Evolutionary conservation across 2,888 invertebrate genomes (phyloP).

Genomic region (Anthophora plumipes): DNA sequence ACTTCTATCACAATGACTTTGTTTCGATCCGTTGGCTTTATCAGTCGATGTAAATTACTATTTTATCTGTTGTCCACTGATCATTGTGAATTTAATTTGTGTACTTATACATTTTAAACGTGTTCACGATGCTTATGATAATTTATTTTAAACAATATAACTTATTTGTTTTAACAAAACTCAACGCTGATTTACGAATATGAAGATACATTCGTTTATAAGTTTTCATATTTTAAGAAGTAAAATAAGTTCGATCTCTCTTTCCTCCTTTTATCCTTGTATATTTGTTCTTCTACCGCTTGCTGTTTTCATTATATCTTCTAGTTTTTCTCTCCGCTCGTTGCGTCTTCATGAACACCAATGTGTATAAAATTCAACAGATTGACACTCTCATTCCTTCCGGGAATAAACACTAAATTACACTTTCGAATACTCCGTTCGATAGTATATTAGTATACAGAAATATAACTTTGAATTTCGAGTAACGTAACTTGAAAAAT

Average conservation of each 20-base stretch:
- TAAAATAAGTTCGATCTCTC: slow-evolving; percentile 26
- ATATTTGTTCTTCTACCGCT: slow-evolving; percentile 29
- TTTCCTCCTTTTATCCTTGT: slow-evolving; percentile 15
- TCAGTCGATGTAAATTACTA: background rate
- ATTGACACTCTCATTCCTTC: slow-evolving; percentile 23
- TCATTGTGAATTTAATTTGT: slow-evolving; percentile 6
- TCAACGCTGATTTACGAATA: slow-evolving; percentile 18
- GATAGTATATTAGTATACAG: background rate
- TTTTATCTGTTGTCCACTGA: background rate
- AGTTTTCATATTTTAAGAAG: background rate
- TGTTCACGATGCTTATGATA: too few species aligned
- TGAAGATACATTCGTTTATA: background rate
- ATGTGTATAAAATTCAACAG: slow-evolving; percentile 35
- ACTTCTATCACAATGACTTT: background rate
- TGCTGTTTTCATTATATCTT: slow-evolving; percentile 53
- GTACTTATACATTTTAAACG: too few species aligned
- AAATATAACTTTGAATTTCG: slow-evolving; percentile 16
- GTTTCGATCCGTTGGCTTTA: background rate
- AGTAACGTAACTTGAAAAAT: background rate
- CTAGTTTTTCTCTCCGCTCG: slow-evolving; percentile 29
- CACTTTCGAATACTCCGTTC: background rate
- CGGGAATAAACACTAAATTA: background rate
- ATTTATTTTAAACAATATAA: background rate
- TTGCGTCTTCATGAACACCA: slow-evolving; percentile 20
- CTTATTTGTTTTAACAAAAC: slow-evolving; percentile 10